Conservation (phyloP, 2,113 vertebrate genomes). For the Myiagra hebetior region DNA sequence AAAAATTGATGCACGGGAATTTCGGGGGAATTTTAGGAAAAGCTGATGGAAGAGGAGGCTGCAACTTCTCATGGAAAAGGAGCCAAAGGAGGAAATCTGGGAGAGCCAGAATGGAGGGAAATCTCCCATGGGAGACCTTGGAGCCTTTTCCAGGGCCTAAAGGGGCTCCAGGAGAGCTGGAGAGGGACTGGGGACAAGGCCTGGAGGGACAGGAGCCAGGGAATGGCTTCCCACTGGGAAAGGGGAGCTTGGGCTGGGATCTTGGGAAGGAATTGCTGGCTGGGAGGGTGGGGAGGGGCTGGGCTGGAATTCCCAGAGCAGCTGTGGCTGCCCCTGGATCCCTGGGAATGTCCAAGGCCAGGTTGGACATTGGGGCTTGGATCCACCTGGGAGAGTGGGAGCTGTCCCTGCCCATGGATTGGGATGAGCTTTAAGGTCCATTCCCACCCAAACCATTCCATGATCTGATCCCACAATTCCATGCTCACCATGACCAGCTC, state of each 20-base stretch:
- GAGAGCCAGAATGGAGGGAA: rapidly evolving
- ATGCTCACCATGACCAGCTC: rapidly evolving
- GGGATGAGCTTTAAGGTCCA: rapidly evolving
- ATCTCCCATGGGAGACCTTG: rapidly evolving
- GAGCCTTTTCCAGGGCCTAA: rapidly evolving
- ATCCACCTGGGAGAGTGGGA: rapidly evolving
- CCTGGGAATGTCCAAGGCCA: background rate
- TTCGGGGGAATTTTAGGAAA: background rate
- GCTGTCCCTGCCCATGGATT: rapidly evolving
- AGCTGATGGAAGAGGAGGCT: background rate
- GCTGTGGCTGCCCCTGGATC: background rate
- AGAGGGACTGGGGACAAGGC: background rate
- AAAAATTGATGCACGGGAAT: rapidly evolving
- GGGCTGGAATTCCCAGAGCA: background rate
- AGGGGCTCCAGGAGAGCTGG: background rate
- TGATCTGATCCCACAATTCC: background rate
- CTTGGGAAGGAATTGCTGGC: background rate
- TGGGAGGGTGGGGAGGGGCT: background rate
- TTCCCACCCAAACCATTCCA: background rate
- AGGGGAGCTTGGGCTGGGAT: background rate
- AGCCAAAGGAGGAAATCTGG: background rate
- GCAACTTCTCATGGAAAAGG: background rate
- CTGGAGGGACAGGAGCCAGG: background rate
- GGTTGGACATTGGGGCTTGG: background rate
- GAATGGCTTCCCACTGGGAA: background rate